Evolutionary conservation across 2,797 vertebrate genomes (phyloP).

Genomic region (Syncerus caffer): DNA sequence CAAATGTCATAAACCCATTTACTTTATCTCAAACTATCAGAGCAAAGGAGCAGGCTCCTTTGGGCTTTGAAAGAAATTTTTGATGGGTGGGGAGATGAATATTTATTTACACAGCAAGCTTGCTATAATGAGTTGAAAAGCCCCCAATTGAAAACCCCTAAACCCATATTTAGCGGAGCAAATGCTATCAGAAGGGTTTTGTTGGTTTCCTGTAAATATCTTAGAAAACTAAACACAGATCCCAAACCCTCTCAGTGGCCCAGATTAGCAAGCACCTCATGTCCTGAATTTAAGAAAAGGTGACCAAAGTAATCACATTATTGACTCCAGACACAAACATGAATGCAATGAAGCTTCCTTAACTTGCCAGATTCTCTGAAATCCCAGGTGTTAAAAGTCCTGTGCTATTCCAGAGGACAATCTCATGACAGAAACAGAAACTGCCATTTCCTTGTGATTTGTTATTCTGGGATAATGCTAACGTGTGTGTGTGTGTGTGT

Average conservation of each 20-base stretch:
- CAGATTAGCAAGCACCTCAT: background rate
- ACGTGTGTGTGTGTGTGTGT: background rate
- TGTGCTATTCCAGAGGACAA: background rate
- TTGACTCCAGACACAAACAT: background rate
- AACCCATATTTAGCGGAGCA: accelerated
- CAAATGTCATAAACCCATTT: background rate
- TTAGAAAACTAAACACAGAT: background rate
- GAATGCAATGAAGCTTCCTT: background rate
- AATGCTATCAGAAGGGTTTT: background rate
- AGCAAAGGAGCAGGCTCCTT: background rate
- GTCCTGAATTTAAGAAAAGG: background rate
- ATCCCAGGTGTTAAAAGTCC: background rate
- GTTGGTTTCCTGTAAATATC: background rate
- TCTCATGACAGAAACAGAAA: background rate
- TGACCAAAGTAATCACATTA: background rate
- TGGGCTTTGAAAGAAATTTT: background rate
- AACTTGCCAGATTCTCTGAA: background rate
- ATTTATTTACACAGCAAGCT: slow-evolving; percentile 20
- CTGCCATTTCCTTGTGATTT: background rate
- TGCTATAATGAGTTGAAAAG: background rate
- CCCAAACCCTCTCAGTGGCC: background rate
- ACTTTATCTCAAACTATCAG: background rate
- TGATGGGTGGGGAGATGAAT: background rate
- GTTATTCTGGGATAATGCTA: background rate
- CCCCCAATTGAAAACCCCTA: background rate